Evolutionary conservation across 2,888 invertebrate genomes (phyloP).

Genomic region (Ceriagrion tenellum): DNA sequence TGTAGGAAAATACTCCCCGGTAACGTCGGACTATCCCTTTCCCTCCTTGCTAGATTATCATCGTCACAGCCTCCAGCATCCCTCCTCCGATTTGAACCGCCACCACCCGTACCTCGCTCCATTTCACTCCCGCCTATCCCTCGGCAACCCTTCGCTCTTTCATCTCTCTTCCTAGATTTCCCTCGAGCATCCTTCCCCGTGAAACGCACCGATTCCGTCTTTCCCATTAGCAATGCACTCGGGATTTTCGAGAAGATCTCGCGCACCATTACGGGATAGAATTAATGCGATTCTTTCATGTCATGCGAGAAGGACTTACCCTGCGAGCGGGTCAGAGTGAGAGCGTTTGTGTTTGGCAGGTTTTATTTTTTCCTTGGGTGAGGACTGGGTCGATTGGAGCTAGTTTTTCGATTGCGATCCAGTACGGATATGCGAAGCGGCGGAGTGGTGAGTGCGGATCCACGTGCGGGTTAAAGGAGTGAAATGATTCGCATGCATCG

Average conservation of each 20-base stretch:
- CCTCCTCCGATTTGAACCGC: no score
- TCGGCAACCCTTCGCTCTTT: background rate
- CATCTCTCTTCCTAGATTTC: slow-evolving; percentile 56
- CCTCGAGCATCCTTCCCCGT: slow-evolving; percentile 47
- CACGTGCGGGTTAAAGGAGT: no score
- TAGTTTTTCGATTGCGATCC: background rate
- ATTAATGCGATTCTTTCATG: background rate
- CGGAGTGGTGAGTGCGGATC: no score
- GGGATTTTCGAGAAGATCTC: background rate
- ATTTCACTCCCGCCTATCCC: background rate
- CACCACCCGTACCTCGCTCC: background rate
- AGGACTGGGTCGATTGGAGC: background rate
- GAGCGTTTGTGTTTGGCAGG: no score
- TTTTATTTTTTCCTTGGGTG: background rate
- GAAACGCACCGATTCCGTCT: slow-evolving; percentile 29
- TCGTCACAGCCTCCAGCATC: background rate
- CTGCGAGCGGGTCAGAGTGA: no score
- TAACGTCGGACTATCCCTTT: background rate
- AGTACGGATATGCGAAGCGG: no score
- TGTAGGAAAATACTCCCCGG: background rate
- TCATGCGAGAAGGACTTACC: background rate
- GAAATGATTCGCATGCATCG: no score
- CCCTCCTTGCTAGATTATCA: background rate
- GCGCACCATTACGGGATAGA: background rate
- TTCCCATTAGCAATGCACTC: background rate